Conservation (phyloP, 2,113 vertebrate species). For the Blennius ocellaris region DNA sequence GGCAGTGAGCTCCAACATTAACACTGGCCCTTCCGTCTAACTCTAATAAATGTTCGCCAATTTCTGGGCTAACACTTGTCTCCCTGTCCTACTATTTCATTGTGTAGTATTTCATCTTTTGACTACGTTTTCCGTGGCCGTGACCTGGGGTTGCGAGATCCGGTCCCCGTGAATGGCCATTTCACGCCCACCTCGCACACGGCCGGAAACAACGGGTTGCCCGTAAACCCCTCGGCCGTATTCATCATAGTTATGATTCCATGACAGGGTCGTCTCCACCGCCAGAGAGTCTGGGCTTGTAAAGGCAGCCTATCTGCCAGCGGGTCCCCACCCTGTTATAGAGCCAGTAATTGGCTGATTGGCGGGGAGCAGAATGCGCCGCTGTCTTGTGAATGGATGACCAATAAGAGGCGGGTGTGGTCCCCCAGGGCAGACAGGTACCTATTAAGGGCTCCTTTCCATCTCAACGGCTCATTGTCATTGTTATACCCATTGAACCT, state of each 20-base stretch:
- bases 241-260: constrained; percentile 83
- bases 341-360: constrained; percentile 84
- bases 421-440: constrained; percentile 70
- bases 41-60: constrained; percentile 61
- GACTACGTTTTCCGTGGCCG: constrained; percentile 39
- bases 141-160: constrained; percentile 45
- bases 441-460: constrained; percentile 78
- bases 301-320: constrained; percentile 69
- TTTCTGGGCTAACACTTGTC: constrained; percentile 57
- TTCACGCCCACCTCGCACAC: constrained; percentile 68
- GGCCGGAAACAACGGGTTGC: constrained; percentile 57
- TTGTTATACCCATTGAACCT: constrained; percentile 71
- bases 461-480: constrained; percentile 68
- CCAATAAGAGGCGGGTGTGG: constrained; percentile 71
- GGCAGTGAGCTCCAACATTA: constrained; percentile 30
- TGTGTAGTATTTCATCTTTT: constrained; percentile 55
- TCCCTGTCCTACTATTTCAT: constrained; percentile 44
- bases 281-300: constrained; percentile 70
- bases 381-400: constrained; percentile 82
- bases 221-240: constrained; percentile 66
- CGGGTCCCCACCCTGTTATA: constrained; percentile 71
- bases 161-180: constrained; percentile 45
- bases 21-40: constrained; percentile 36
- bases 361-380: constrained; percentile 71
- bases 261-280: constrained; percentile 73